Conservation (phyloP, 2,113 vertebrate genomes). For the Motacilla tschutschensis region DNA sequence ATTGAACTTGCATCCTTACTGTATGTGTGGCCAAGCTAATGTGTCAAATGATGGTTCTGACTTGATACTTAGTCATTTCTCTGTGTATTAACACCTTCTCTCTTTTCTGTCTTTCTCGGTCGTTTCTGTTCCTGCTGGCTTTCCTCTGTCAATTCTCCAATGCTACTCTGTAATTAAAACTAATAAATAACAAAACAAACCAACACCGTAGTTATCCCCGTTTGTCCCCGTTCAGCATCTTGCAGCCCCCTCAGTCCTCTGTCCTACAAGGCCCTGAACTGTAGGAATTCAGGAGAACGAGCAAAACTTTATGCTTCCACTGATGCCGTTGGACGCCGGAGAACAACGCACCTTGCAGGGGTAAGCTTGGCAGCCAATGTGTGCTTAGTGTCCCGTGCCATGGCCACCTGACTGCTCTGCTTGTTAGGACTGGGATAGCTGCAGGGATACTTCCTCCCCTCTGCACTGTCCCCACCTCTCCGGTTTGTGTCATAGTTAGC, state of each 20-base stretch:
- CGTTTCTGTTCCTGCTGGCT: slow-evolving; percentile 67
- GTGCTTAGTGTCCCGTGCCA: not conserved
- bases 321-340: slow-evolving; percentile 74
- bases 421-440: not conserved
- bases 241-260: slow-evolving; percentile 90
- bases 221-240: slow-evolving; percentile 99
- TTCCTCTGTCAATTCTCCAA: slow-evolving; percentile 70
- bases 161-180: slow-evolving; percentile 65
- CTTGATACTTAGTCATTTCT: not conserved
- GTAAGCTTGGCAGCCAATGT: slow-evolving; percentile 23
- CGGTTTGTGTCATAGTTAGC: not conserved
- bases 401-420: not conserved
- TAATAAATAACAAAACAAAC: slow-evolving; percentile 49
- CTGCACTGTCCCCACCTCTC: not conserved
- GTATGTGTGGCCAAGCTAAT: not conserved
- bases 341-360: slow-evolving; percentile 66
- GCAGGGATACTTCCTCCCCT: not conserved
- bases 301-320: slow-evolving; percentile 79
- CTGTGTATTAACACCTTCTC: slow-evolving; percentile 77
- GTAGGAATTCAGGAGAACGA: slow-evolving; percentile 81
- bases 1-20: not conserved
- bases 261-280: slow-evolving; percentile 86
- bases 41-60: slow-evolving; percentile 66
- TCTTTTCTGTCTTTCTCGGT: slow-evolving; percentile 72
- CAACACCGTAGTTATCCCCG: slow-evolving; percentile 88